Percentiles rank a stretch among this genome's conserved stretches.
phyloP scores from a whole-genome alignment of 2,113 vertebrate genomes.

The Arenaria interpres region DNA sequence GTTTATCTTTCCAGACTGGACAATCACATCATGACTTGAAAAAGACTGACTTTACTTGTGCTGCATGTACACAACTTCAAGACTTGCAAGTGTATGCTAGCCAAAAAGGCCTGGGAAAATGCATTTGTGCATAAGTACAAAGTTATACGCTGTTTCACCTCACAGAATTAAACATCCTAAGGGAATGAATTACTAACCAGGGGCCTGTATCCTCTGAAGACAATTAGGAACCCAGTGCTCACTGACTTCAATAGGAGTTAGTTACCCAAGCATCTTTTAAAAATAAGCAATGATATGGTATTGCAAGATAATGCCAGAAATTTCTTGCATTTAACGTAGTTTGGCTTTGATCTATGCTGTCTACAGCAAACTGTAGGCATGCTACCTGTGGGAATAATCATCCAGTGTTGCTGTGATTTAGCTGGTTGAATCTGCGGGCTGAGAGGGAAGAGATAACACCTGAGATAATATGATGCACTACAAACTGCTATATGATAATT shows the following conservation, averaged over 20 bases:
- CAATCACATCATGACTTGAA: neutral
- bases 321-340: neutral
- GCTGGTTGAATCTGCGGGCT: neutral
- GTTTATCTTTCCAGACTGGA: neutral
- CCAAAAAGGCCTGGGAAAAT: neutral
- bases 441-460: neutral
- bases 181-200: neutral
- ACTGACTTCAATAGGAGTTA: neutral
- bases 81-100: neutral
- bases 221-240: neutral
- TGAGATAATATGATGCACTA: neutral
- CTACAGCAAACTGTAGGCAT: rapidly evolving
- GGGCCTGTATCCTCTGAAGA: neutral
- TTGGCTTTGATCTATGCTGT: neutral
- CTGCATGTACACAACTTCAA: neutral
- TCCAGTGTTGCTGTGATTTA: neutral
- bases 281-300: neutral
- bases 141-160: neutral
- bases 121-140: neutral
- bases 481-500: too few species aligned
- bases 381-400: neutral
- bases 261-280: neutral
- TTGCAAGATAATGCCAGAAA: neutral
- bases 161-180: neutral
- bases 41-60: neutral